Evolutionary conservation across 2,797 vertebrate genomes (phyloP), one percentile per base, ranked within the genome.

Genomic region (Leptoclinus maculatus): DNA sequence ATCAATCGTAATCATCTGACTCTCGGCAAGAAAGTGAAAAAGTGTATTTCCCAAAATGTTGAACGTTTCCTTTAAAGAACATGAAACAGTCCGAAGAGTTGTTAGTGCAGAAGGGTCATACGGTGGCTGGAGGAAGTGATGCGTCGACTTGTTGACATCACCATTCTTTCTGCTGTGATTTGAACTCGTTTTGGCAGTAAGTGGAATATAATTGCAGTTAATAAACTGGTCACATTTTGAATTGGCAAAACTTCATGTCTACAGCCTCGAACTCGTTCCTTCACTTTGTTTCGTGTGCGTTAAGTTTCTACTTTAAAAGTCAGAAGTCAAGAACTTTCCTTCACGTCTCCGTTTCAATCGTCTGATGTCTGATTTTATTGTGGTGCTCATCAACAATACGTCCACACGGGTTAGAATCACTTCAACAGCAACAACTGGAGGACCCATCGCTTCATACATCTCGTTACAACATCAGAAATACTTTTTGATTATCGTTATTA

Each of bases 401-500:
- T n/a, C 62, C 8, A 80, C 80, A 89, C 54, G 78, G 68, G 85
- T 87, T 87, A 82, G 77, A 91, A 89, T 88, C 57, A 87, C 89
- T 78, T 87, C 78, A 90, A 91, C 85, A 91, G 79, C 87, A 88
- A 91, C 79, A 90, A 87, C 74, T 91, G 79, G 76, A 85, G 58
- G 84, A 91, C 84, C 89, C 86, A 89, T 87, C 78, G 86, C 74
- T 90, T 85, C 69, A 78, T 82, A 88, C 87, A 91, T 88, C 79
- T 90, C 51, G 71, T 91, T 88, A 93, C 85, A 91, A 91, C 92
- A 91, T 83, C 89, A 89, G 72, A 89, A 83, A 91, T 88, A 83
- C 54, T 79, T 88, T 82, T 85, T 87, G 36, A 83, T 85, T 82
- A 60, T n/a, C n/a, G n/a, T 74, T 77, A 57, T 76, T 45, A 29